Evolutionary conservation across 2,113 vertebrate genomes (phyloP), one percentile per base, ranked within the genome.

Genomic region (Gadus chalcogrammus): DNA sequence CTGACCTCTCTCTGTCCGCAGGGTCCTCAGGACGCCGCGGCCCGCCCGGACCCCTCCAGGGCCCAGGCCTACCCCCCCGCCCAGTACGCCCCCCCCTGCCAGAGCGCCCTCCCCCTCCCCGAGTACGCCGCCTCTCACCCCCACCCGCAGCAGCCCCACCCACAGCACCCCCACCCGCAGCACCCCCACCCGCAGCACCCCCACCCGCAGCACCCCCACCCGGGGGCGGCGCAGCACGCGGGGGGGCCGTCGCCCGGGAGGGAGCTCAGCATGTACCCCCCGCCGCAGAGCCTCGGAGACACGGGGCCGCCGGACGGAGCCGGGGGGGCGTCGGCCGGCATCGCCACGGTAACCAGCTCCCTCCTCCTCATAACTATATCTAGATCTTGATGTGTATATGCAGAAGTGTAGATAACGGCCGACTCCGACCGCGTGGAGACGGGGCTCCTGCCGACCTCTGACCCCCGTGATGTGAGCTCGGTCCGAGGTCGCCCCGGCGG

Each of bases 1-100:
- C 18, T 20, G 24, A 24, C 1, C 56, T 64, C 42, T 64, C 38
- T 61, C 12, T 65, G 65, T 72, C 38, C 69, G 22, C 88, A 98
- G 96, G 96, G 95, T 95, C 97, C 97, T 92, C 96, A 97, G 93
- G 96, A 98, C 92, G 93, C 94, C 79, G 91, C 95, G 76, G 93
- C 94, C 77, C 93, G 94, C 91, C 95, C 95, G 77, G 96, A 97
- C 89, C 80, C 82, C 48, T 95, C 96, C 71, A 97, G 97, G 96
- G 95, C 96, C 73, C 96, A 98, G 92, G 94, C 95, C 88, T 97
- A 97, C 4, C 91, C 95, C 63, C 95, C 96, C 1, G 94, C 94
- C 70, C 95, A 95, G 92, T 97, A 97, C 15, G 94, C 95, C 24
- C 94, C 95, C 66, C 91, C 95, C 61, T 93, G 95, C 55, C 96